Evolutionary conservation across 2,113 vertebrate genomes (phyloP).

Genomic region (Onychostoma macrolepis): DNA sequence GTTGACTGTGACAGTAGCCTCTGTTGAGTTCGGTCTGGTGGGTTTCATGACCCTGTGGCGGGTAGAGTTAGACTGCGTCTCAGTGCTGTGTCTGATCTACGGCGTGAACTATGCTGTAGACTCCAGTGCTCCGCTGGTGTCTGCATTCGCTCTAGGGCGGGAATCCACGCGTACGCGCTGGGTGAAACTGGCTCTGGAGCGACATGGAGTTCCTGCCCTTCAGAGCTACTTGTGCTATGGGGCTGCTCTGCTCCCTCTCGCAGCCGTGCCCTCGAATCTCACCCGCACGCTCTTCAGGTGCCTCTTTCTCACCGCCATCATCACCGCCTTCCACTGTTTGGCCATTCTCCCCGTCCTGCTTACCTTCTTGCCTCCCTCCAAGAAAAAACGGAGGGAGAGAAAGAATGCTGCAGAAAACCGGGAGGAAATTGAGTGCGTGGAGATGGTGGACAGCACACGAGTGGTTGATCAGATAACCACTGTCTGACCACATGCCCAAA

Average conservation of each 20-base stretch:
- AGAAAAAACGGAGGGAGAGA: slow-evolving; percentile 87
- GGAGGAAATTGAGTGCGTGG: slow-evolving; percentile 95
- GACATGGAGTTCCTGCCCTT: slow-evolving; percentile 93
- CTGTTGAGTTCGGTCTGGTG: slow-evolving; percentile 95
- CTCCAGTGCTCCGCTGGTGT: slow-evolving; percentile 94
- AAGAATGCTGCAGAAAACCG: slow-evolving; percentile 80
- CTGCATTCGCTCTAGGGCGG: slow-evolving; percentile 92
- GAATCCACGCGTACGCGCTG: slow-evolving; percentile 96
- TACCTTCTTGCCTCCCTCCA: slow-evolving; percentile 97
- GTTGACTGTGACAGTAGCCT: slow-evolving; percentile 93
- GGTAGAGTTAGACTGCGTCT: slow-evolving; percentile 96
- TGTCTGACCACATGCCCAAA: slow-evolving; percentile 80
- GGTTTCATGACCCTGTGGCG: slow-evolving; percentile 99
- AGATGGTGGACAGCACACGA: slow-evolving; percentile 96
- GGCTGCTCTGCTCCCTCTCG: slow-evolving; percentile 92
- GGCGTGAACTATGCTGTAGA: slow-evolving; percentile 95
- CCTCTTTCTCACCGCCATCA: slow-evolving; percentile 95
- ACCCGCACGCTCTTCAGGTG: slow-evolving; percentile 98
- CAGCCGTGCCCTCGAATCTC: slow-evolving; percentile 96
- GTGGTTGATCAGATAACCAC: slow-evolving; percentile 99
- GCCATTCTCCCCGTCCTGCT: slow-evolving; percentile 98
- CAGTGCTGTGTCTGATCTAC: slow-evolving; percentile 94
- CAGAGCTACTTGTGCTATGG: slow-evolving; percentile 97
- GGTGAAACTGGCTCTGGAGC: slow-evolving; percentile 94
- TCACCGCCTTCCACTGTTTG: slow-evolving; percentile 98